These are phyloP conservation scores for Synanthedon andrenaeformis DNA, from an alignment of 2,888 invertebrate species.

Conservation along the genomic window DNA sequence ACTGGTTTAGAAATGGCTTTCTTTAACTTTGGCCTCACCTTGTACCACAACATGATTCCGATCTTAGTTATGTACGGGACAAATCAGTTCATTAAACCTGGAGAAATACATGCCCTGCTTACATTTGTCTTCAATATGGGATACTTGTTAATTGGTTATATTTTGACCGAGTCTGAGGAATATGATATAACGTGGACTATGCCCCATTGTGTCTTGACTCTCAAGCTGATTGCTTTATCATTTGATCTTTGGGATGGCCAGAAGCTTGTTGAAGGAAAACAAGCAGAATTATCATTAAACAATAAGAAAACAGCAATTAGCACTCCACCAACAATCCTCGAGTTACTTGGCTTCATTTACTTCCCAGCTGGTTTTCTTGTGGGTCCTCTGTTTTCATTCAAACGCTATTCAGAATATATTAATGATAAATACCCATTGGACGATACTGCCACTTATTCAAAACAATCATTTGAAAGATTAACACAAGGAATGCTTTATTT, in stretches of 20 bases:
- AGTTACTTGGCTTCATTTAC: constrained; percentile 83
- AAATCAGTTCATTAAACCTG: constrained; percentile 74
- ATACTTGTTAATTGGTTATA: constrained; percentile 83
- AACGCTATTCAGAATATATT: constrained; percentile 82
- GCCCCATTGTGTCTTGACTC: constrained; percentile 94
- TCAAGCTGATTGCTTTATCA: constrained; percentile 88
- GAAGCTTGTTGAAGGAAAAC: constrained; percentile 52
- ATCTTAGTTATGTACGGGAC: constrained; percentile 79
- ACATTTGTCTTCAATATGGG: constrained; percentile 86
- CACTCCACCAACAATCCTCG: constrained; percentile 77
- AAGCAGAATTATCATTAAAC: constrained; percentile 73
- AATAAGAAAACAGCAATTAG: constrained; percentile 77
- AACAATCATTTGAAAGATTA: constrained; percentile 65
- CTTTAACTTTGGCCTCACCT: constrained; percentile 86
- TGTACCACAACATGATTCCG: constrained; percentile 81
- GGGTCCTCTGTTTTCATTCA: constrained; percentile 93
- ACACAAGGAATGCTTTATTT: constrained; percentile 80
- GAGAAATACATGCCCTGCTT: constrained; percentile 73
- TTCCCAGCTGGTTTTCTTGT: constrained; percentile 93
- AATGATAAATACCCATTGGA: constrained; percentile 71
- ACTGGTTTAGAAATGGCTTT: constrained; percentile 81
- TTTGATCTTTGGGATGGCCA: constrained; percentile 86
- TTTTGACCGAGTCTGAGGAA: constrained; percentile 81
- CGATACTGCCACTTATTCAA: constrained; percentile 13
- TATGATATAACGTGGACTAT: constrained; percentile 99